Evolutionary conservation across 2,113 vertebrate genomes (phyloP).

Genomic region (Fregata magnificens): DNA sequence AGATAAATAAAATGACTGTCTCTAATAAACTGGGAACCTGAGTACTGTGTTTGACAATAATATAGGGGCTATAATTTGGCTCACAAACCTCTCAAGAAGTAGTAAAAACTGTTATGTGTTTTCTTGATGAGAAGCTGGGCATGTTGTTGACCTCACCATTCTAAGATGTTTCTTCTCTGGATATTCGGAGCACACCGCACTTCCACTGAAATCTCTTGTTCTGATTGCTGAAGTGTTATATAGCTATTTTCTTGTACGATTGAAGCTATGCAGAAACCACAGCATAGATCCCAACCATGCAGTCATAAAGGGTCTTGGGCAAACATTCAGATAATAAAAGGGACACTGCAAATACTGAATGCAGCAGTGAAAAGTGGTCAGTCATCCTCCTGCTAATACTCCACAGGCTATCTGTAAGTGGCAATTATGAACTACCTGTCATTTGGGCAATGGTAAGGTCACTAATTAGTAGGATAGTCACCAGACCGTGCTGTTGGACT

Average conservation of each 20-base stretch:
- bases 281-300: background rate
- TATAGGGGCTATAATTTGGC: constrained; percentile 51
- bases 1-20: constrained; percentile 39
- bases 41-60: constrained; percentile 41
- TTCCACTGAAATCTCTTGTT: background rate
- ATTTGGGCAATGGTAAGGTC: background rate
- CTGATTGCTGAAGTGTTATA: constrained; percentile 19
- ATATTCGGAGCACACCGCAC: background rate
- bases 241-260: background rate
- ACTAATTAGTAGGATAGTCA: background rate
- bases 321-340: background rate
- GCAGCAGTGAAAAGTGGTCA: background rate
- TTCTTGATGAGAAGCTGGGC: constrained; percentile 11
- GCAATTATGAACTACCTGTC: background rate
- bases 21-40: constrained; percentile 29
- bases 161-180: background rate
- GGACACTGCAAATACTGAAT: background rate
- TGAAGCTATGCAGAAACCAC: background rate
- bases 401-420: background rate
- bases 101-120: constrained; percentile 27
- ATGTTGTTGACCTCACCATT: constrained; percentile 48
- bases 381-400: background rate
- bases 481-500: background rate
- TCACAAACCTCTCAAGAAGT: constrained; percentile 58
- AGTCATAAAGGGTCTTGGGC: background rate